Percentiles rank a stretch among this genome's conserved stretches.
phyloP scores from a whole-genome alignment of 2,888 invertebrate species.

The Nemoura dubitans region DNA sequence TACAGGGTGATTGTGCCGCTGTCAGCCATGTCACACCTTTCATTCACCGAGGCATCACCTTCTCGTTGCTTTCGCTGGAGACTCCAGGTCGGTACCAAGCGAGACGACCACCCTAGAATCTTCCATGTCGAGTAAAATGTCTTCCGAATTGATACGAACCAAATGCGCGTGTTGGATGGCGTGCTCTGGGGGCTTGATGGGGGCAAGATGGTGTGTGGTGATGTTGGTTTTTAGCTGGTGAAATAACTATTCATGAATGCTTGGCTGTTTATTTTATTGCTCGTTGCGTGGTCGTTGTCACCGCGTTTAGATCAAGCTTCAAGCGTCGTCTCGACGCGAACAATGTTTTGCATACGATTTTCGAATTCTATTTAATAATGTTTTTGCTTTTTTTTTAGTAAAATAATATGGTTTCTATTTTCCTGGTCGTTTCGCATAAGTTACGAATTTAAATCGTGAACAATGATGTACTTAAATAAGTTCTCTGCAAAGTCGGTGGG shows the following conservation, averaged over 20 bases:
- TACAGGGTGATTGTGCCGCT: slow-evolving; percentile 15
- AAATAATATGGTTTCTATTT: not conserved
- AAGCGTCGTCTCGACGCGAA: not conserved
- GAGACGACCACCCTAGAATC: not conserved
- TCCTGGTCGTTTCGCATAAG: not conserved
- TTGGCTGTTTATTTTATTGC: not conserved
- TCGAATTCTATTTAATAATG: not conserved
- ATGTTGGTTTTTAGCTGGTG: too few relatives aligned
- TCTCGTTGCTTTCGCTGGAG: not conserved
- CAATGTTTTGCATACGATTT: not conserved
- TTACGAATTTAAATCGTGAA: not conserved
- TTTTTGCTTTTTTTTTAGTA: not conserved
- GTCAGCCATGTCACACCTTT: not conserved
- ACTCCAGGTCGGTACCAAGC: not conserved
- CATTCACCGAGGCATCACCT: not conserved
- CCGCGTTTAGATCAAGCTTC: not conserved
- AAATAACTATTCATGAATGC: not conserved
- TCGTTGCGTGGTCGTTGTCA: not conserved
- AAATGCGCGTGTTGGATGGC: too few relatives aligned
- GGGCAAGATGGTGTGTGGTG: too few relatives aligned
- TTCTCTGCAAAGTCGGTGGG: too few relatives aligned
- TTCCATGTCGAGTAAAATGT: not conserved
- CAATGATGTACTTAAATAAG: not conserved
- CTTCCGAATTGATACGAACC: not conserved
- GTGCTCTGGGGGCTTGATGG: too few relatives aligned